These are phyloP conservation scores for Spinus pinus DNA, from an alignment of 2,797 vertebrate species.

Conservation along the genomic window DNA sequence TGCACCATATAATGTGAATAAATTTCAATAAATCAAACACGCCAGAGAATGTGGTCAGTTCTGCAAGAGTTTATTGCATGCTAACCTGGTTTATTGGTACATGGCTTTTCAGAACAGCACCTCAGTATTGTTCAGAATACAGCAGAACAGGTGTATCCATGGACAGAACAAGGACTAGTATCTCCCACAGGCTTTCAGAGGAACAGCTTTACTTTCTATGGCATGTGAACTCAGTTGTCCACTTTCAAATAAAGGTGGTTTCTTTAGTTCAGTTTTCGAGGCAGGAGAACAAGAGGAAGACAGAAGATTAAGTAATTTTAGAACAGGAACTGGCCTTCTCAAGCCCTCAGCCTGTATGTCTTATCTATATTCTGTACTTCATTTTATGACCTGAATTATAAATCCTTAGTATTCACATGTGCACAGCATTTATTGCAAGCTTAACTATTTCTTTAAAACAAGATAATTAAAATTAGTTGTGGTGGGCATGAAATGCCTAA, in stretches of 20 bases:
- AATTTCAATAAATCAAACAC: neutral
- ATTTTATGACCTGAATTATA: constrained; percentile 11
- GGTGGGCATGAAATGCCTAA: constrained; percentile 4
- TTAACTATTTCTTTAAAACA: constrained; percentile 48
- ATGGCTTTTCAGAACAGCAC: neutral
- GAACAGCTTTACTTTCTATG: neutral
- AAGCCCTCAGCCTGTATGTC: neutral
- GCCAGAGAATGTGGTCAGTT: neutral
- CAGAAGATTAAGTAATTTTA: neutral
- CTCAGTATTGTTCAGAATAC: rapidly evolving
- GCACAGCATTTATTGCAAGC: constrained; percentile 6
- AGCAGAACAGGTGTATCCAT: neutral
- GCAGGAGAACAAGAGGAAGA: neutral
- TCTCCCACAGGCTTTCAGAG: neutral
- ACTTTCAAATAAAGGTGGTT: neutral
- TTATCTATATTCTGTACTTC: neutral
- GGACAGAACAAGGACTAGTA: neutral
- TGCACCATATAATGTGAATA: neutral
- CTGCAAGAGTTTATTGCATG: neutral
- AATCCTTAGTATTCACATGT: neutral
- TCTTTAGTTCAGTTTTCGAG: neutral
- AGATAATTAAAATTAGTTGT: constrained; percentile 43
- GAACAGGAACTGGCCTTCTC: neutral
- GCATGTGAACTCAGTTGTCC: neutral
- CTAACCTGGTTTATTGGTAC: neutral